Base-by-base conservation (phyloP, 2,888 invertebrate genomes). In the Aproaerema taeniolella region DNA sequence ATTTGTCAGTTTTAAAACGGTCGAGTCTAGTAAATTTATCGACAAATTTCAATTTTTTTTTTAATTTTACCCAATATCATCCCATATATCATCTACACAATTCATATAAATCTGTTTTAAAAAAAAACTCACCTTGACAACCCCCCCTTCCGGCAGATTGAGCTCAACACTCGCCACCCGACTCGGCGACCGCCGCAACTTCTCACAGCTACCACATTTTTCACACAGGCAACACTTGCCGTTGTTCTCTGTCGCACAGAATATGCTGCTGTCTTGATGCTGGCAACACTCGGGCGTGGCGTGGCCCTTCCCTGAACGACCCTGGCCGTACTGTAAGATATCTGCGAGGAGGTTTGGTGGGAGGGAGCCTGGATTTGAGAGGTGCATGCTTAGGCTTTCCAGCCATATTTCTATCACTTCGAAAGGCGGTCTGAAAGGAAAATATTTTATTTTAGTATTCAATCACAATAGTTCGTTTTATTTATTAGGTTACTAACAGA, bases 351-450 rank as follows among this genome's bases (percentile, higher is more conserved):
- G 79, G 52, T 93, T 90, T 4, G 88, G 75, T 1, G 93, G 92
- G 37, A 91, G 64, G 0, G 91, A 81, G 43, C 88, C 89, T 1
- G 91, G 89, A 9, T 89, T 88, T 0, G 91, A 89, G 41, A 93
- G 75, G 58, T 93, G 92, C 88, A 92, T 91, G 14, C 92, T 91
- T 33, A 96, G 75, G 17, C 92, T 91, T 67, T 95, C 93, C 38
- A 96, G 79, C 96, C 97, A 96, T n/a, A 93, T 91, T 77, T 95
- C 93, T 69, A 96, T 90, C 24, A 94, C 91, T 65, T 96, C 96
- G 78, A 97, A 97, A 0, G 95, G 93, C 0, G 97, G 97, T 60
- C 96, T 94, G 61, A 91, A 91, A 40, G 2, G 12, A 13, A 30
- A 26, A 26, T 9, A n/a, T 4, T 26, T 26, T n/a, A n/a, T n/a